Base-by-base conservation (phyloP, 1,140 invertebrate genomes). In the Neodiprion lecontei region DNA sequence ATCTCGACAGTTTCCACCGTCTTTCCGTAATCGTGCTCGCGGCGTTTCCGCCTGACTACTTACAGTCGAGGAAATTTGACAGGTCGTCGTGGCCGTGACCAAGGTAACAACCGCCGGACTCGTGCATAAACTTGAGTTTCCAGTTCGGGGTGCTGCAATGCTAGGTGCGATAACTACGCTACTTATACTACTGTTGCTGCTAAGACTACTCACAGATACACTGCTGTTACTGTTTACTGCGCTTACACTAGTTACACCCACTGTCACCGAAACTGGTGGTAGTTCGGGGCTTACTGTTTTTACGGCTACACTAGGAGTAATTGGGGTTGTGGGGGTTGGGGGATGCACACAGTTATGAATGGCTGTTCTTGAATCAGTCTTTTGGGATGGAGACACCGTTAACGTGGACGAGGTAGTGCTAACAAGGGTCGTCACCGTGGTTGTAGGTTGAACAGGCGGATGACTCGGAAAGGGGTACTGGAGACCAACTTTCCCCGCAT, bases 401-500 rank as follows among this genome's bases (percentile, higher is more conserved):
- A 50, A 49, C 11, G 48, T 23, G 49, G 70, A 48, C 17, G 40
- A 17, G 28, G 78, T 79, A 11, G 74, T 77, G 21, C 70, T 75
- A 72, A 75, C 69, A 17, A 72, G 73, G 69, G 49, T 71, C 47
- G 79, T 75, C 9, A 80, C 76, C 9, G 76, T 77, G 72, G 21
- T 81, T 69, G 84, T 86, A 70, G 88, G 84, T 75, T 89, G 87
- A 76, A 91, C 87, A 76, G 92, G 92, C 80, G 93, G 93, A 89
- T 93, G 92, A 86, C 92, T 92, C 81, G 94, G 94, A 89, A 95
- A 95, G 28, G 95, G 94, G 88, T 95, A 95, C 81, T 95, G 94
- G 48, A 95, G 84, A 40, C 93, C 84, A 67, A 89, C 92, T 80
- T 94, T 93, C 53, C 85, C 82, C 69, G 85, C 78, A 9, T 69